Evolutionary conservation across 2,797 vertebrate genomes (phyloP).

Genomic region (Scolopax bukidnonensis): DNA sequence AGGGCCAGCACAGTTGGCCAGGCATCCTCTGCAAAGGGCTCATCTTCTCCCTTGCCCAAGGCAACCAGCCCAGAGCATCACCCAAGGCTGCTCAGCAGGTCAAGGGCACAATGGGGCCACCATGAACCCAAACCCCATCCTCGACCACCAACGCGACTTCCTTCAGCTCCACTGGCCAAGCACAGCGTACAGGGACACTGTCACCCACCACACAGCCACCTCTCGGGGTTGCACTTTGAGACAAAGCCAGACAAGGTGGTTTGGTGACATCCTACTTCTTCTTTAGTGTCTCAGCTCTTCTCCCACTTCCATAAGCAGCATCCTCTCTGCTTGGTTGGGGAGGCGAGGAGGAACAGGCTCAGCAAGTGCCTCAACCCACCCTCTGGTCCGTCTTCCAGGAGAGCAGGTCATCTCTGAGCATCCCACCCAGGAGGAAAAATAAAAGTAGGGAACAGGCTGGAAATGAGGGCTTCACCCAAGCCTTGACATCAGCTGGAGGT

Average conservation of each 20-base stretch:
- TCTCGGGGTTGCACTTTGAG: neutral
- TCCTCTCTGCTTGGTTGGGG: neutral
- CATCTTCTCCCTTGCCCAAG: neutral
- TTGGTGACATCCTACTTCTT: neutral
- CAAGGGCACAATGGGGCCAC: neutral
- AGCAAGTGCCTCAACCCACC: fast-evolving
- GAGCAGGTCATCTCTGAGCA: neutral
- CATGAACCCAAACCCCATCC: neutral
- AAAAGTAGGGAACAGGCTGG: neutral
- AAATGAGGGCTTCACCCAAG: neutral
- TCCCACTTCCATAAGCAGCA: conserved; percentile 13
- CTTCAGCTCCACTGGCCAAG: fast-evolving
- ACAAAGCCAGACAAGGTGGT: neutral
- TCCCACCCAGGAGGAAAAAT: neutral
- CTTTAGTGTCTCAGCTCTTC: neutral
- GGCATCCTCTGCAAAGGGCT: neutral
- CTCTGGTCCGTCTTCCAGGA: neutral
- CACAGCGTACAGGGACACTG: neutral
- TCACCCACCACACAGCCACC: fast-evolving
- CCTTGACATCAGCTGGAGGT: neutral
- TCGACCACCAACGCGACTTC: fast-evolving
- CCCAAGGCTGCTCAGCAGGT: neutral
- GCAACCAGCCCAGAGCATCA: neutral
- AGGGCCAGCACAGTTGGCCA: neutral
- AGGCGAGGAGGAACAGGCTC: fast-evolving